These are phyloP conservation scores for Pararge aegeria DNA, from an alignment of 1,140 invertebrate genomes.

Conservation along the genomic window DNA sequence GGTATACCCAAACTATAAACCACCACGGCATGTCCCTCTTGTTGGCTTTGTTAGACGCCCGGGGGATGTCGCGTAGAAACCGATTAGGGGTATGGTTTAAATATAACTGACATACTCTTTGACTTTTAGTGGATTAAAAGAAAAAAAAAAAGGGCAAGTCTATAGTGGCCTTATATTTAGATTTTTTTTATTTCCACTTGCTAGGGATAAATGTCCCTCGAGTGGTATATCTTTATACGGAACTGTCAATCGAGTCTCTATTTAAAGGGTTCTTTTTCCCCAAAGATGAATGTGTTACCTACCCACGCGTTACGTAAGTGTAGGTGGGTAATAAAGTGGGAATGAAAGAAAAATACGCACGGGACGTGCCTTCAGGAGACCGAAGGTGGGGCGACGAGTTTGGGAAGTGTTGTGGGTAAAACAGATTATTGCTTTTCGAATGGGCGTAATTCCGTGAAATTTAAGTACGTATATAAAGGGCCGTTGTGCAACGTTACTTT, in stretches of 20 bases:
- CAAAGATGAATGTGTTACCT: constrained; percentile 6
- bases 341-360: constrained; percentile 7
- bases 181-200: not conserved
- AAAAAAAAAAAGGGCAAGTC: no score
- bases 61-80: no score
- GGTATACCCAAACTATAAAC: no score
- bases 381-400: not conserved
- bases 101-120: no score
- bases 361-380: not conserved
- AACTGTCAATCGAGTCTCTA: constrained; percentile 4
- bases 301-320: not conserved
- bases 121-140: no score
- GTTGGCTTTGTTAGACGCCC: no score
- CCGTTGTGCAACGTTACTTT: no score
- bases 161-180: no score
- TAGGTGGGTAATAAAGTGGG: constrained; percentile 2
- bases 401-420: not conserved
- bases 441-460: not conserved
- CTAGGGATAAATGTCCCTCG: no score
- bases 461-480: not conserved
- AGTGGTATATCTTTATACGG: not conserved
- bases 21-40: no score
- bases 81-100: no score
- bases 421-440: not conserved
- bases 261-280: not conserved